Conservation (phyloP, 2,888 invertebrate species). For the Ellobium chinense region DNA sequence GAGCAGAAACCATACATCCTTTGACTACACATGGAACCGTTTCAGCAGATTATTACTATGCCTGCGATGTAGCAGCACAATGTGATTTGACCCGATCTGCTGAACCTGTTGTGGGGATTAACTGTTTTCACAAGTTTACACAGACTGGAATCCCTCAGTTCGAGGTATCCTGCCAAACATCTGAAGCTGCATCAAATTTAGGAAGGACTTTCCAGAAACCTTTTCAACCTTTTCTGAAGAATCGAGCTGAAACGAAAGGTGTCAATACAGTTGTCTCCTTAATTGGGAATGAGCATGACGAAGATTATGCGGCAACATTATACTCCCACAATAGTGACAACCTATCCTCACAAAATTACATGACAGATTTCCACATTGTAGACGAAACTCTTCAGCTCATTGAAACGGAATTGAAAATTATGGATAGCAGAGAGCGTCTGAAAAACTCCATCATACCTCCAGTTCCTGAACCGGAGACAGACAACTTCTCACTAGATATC, state of each 20-base stretch:
- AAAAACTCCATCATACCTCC: not conserved
- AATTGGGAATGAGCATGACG: slow-evolving; percentile 26
- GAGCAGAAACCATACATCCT: not conserved
- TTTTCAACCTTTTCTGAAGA: not conserved
- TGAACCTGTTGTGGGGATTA: not conserved
- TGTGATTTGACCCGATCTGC: not conserved
- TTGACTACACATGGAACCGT: not conserved
- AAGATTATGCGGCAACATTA: not conserved
- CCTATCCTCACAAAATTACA: not conserved
- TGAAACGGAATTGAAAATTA: slow-evolving; percentile 28
- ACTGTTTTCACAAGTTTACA: not conserved
- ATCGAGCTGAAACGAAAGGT: not conserved
- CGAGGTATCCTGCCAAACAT: slow-evolving; percentile 37
- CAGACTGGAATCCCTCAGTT: slow-evolving; percentile 9
- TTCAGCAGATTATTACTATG: slow-evolving; percentile 24
- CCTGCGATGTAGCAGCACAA: slow-evolving; percentile 17
- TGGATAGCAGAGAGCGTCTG: slow-evolving; percentile 3
- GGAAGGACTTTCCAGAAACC: not conserved
- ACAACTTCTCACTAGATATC: not conserved
- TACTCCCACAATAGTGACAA: not conserved
- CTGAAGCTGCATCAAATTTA: not conserved
- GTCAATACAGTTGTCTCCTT: slow-evolving; percentile 34
- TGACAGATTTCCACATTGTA: not conserved
- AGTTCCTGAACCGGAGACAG: not conserved
- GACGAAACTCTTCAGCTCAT: slow-evolving; percentile 37